Evolutionary conservation across 2,113 vertebrate genomes (phyloP).

Genomic region (Paedocypris sp.): DNA sequence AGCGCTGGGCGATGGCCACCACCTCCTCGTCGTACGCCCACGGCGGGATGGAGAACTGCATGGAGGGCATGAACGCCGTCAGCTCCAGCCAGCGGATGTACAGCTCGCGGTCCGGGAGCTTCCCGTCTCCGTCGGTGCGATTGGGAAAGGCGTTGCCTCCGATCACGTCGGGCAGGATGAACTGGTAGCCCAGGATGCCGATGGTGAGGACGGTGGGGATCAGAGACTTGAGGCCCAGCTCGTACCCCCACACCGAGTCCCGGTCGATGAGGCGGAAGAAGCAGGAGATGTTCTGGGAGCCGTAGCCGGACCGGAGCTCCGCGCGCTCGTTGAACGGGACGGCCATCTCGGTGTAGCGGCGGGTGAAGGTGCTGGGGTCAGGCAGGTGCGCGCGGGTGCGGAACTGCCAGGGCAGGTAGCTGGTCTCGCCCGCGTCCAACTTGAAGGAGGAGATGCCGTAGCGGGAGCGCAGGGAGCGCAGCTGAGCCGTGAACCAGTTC

Average conservation of each 20-base stretch:
- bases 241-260: slow-evolving; percentile 87
- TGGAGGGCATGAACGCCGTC: slow-evolving; percentile 91
- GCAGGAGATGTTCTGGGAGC: slow-evolving; percentile 87
- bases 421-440: slow-evolving; percentile 86
- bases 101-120: slow-evolving; percentile 79
- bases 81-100: slow-evolving; percentile 96
- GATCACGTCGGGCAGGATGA: slow-evolving; percentile 81
- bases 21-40: slow-evolving; percentile 88
- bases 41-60: slow-evolving; percentile 93
- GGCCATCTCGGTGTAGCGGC: slow-evolving; percentile 86
- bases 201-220: slow-evolving; percentile 89
- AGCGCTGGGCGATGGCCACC: slow-evolving; percentile 82
- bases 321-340: slow-evolving; percentile 79
- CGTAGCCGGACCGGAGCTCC: slow-evolving; percentile 82
- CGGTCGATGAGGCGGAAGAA: slow-evolving; percentile 87
- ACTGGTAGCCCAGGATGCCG: slow-evolving; percentile 88
- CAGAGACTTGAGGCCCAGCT: slow-evolving; percentile 84
- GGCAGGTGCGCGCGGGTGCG: slow-evolving; percentile 68
- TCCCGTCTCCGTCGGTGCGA: slow-evolving; percentile 52
- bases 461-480: slow-evolving; percentile 66
- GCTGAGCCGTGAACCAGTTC: slow-evolving; percentile 80
- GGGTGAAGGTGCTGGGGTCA: slow-evolving; percentile 82
- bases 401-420: slow-evolving; percentile 83
- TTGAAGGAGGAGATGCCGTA: slow-evolving; percentile 83
- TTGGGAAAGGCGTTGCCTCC: slow-evolving; percentile 70